Evolutionary conservation across 2,888 invertebrate species (phyloP).

Genomic region (Parnassius mnemosyne): DNA sequence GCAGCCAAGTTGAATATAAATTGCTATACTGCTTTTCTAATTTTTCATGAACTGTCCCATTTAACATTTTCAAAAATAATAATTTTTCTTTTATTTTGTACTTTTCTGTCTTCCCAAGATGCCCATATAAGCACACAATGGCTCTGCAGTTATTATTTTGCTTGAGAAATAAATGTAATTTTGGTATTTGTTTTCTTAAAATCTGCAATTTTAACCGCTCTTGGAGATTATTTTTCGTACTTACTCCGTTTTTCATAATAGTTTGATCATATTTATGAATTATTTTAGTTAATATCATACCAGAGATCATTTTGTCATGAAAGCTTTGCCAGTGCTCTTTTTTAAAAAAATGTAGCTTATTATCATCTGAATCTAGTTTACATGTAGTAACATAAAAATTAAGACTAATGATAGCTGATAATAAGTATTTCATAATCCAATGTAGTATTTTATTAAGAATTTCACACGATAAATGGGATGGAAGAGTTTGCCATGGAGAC

Average conservation of each 20-base stretch:
- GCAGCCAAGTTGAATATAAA: slow-evolving; percentile 55
- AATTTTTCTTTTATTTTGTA: slow-evolving; percentile 62
- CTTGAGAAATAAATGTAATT: slow-evolving; percentile 63
- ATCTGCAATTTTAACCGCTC: slow-evolving; percentile 46
- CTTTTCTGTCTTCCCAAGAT: slow-evolving; percentile 44
- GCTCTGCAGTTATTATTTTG: slow-evolving; percentile 59
- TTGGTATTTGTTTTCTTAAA: slow-evolving; percentile 56
- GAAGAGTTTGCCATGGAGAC: slow-evolving; percentile 47
- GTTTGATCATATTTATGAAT: slow-evolving; percentile 48
- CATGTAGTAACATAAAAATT: slow-evolving; percentile 71
- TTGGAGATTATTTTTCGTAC: slow-evolving; percentile 40
- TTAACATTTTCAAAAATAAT: slow-evolving; percentile 51
- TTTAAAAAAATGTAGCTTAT: slow-evolving; percentile 67
- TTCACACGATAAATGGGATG: slow-evolving; percentile 29
- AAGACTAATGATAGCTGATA: slow-evolving; percentile 61
- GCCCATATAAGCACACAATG: slow-evolving; percentile 61
- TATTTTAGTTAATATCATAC: slow-evolving; percentile 52
- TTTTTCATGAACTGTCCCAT: slow-evolving; percentile 43
- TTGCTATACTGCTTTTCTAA: slow-evolving; percentile 52
- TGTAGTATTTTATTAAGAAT: slow-evolving; percentile 44
- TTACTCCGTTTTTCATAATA: slow-evolving; percentile 49
- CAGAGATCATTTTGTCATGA: slow-evolving; percentile 60
- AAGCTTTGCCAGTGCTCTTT: slow-evolving; percentile 72
- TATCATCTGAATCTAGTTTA: slow-evolving; percentile 64
- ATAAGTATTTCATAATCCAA: slow-evolving; percentile 58